Evolutionary conservation across 2,888 invertebrate genomes (phyloP).

Genomic region (Congeria kusceri): DNA sequence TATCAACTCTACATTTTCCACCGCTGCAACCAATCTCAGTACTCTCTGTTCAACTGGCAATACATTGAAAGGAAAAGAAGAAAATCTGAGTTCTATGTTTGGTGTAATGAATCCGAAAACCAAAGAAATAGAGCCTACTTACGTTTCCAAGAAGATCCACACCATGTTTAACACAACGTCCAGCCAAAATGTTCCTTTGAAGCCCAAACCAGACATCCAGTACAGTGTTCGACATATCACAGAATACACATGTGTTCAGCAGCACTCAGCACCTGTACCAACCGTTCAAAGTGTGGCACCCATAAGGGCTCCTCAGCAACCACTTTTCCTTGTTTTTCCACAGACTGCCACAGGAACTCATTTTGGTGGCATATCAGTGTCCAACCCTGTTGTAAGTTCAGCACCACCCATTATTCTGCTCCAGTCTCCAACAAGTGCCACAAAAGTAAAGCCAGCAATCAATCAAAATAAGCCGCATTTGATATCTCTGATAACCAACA

Average conservation of each 20-base stretch:
- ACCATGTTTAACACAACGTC: conserved; percentile 19
- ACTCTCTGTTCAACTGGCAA: too few species aligned
- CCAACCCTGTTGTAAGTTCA: too few species aligned
- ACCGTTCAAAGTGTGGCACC: conserved; percentile 4
- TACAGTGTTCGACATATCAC: conserved; percentile 40
- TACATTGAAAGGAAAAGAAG: background rate
- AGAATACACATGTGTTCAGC: conserved; percentile 25
- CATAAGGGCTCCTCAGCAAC: background rate
- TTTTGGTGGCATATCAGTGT: too few species aligned
- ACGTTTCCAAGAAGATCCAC: conserved; percentile 26
- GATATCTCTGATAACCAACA: too few species aligned
- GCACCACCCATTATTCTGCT: too few species aligned
- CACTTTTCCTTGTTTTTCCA: too few species aligned
- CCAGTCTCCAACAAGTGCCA: too few species aligned
- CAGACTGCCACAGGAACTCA: too few species aligned
- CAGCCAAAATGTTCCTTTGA: background rate
- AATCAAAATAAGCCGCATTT: too few species aligned
- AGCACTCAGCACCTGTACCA: background rate
- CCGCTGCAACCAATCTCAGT: too few species aligned
- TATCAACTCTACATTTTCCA: too few species aligned
- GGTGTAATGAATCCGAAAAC: conserved; percentile 22
- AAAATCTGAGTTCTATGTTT: conserved; percentile 18
- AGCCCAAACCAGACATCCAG: conserved; percentile 9
- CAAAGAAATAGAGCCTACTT: conserved; percentile 16
- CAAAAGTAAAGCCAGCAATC: too few species aligned